Evolutionary conservation across 2,888 invertebrate species (phyloP).

Genomic region (Drosophila kokeensis): DNA sequence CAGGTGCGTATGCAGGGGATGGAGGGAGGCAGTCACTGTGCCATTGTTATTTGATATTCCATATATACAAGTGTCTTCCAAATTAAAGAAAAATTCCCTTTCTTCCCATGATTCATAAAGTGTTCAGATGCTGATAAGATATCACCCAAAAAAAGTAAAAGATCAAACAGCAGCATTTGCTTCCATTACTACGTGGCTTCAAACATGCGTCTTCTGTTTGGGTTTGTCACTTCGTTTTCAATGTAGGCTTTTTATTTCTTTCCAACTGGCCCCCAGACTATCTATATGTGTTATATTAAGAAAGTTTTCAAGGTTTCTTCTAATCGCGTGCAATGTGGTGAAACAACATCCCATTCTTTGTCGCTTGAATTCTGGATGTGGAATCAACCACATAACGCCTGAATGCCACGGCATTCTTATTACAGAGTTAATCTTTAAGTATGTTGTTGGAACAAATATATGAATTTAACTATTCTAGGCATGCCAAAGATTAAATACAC

Average conservation of each 20-base stretch:
- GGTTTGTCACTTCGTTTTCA: neutral
- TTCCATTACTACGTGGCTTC: neutral
- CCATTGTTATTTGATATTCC: neutral
- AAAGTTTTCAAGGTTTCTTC: neutral
- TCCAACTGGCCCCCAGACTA: rapidly evolving
- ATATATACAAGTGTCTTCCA: neutral
- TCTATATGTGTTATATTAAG: too few relatives aligned
- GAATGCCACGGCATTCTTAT: neutral
- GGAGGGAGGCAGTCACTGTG: neutral
- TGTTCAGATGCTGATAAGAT: neutral
- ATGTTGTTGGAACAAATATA: neutral
- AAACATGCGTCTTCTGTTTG: neutral
- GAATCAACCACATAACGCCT: neutral
- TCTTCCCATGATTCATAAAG: neutral
- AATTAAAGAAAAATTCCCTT: neutral
- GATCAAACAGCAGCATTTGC: neutral
- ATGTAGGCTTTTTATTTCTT: neutral
- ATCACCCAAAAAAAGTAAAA: neutral
- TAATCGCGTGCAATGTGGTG: neutral
- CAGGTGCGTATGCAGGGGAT: neutral
- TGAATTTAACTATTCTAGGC: neutral
- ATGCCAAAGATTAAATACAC: neutral
- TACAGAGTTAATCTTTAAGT: neutral
- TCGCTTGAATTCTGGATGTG: neutral
- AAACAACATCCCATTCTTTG: neutral